Percentiles rank a stretch among this genome's conserved stretches.
Evolutionary conservation across 2,797 vertebrate genomes (phyloP).

Genomic region (Pangasius larnaudii): DNA sequence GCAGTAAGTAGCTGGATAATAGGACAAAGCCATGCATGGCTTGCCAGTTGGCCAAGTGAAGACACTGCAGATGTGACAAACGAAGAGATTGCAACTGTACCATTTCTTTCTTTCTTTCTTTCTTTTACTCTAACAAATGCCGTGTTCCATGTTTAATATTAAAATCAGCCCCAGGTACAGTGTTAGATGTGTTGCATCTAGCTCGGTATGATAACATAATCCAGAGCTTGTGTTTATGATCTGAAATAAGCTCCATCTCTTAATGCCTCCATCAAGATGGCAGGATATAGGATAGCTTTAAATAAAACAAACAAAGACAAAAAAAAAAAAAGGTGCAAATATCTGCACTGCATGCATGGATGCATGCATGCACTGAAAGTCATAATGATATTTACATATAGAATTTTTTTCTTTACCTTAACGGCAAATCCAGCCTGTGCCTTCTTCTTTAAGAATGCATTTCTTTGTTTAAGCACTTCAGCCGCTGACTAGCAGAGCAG

Average conservation of each 20-base stretch:
- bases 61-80: constrained; percentile 38
- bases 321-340: no score
- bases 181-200: not conserved
- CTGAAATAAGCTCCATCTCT: constrained; percentile 27
- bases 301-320: constrained; percentile 28
- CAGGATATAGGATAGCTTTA: constrained; percentile 41
- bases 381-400: not conserved
- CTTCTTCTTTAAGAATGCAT: constrained; percentile 52
- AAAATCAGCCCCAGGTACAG: no score
- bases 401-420: constrained; percentile 35
- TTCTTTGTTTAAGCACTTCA: constrained; percentile 60
- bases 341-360: not conserved
- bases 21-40: constrained; percentile 44
- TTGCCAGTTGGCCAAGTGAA: constrained; percentile 36
- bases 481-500: constrained; percentile 25
- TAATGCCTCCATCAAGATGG: constrained; percentile 56
- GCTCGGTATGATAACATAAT: not conserved
- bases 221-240: constrained; percentile 21
- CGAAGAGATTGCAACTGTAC: not conserved
- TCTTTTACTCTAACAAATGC: not conserved
- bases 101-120: not conserved
- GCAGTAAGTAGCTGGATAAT: no score
- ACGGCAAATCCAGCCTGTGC: constrained; percentile 30
- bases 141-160: not conserved
- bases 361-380: not conserved